Base-by-base conservation (phyloP, 2,888 invertebrate genomes). In the Slavum lentiscoides region DNA sequence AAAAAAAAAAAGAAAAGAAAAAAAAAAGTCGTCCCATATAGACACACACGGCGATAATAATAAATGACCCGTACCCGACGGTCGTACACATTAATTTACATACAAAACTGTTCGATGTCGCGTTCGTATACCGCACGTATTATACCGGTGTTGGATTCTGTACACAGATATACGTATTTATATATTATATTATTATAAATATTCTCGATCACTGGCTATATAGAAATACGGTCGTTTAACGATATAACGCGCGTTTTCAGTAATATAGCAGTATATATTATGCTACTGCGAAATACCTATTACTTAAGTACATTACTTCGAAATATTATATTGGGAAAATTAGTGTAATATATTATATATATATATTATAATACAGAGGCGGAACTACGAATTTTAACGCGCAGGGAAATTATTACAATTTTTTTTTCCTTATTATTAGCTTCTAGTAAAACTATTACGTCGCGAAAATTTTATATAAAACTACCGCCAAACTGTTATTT, bases 101-200 rank as follows among this genome's bases (percentile, higher is more conserved):
- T 72, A 72, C 64, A 72, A 64, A 80, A 80, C 80, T 66, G 80
- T 80, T 66, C 70, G 80, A 72, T 72, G 80, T 80, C 80, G 62
- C 39, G n/a, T n/a, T n/a, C n/a, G n/a, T n/a, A n/a, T n/a, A n/a
- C n/a, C 55, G 11, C 59, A 67, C 74, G 59, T 77, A 53, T 58
- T 77, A 53, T 55, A 58, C 13, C 39, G 39, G 55, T 64, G 55
- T 80, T 21, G 49, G 68, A 64, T 69, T 64, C 49, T 37, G 53
- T 69, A 19, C 53, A n/a, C 53, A n/a, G 58, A 30, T 68, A n/a
- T 39, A 37, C 15, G n/a, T 77, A 43, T 30, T 30, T 30, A 2
- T 30, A 30, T 30, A 7, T 19, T 19, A 21, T 58, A 59, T n/a
- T 30, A 30, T 30, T 2, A 30, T 30, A 30, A 2, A 30, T 39